Conservation (phyloP, 2,888 invertebrate genomes). For the Phyllotreta cruciferae region DNA sequence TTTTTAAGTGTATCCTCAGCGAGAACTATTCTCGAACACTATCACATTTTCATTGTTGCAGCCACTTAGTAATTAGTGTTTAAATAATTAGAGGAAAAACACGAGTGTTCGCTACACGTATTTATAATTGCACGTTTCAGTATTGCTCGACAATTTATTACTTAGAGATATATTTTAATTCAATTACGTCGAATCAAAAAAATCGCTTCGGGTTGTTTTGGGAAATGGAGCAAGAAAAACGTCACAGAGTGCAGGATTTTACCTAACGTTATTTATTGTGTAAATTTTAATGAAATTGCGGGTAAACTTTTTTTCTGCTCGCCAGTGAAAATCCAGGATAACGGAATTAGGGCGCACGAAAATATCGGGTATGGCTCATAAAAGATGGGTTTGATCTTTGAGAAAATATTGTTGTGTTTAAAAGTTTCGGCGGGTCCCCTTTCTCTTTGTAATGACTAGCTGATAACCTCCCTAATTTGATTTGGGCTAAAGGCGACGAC, state of each 20-base stretch:
- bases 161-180: too few species aligned
- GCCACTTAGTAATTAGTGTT: slow-evolving; percentile 28
- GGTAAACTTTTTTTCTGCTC: too few species aligned
- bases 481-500: slow-evolving; percentile 32
- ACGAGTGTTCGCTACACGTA: slow-evolving; percentile 18
- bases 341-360: neutral
- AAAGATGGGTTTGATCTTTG: slow-evolving; percentile 17
- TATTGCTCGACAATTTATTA: too few species aligned
- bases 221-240: too few species aligned
- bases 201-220: too few species aligned
- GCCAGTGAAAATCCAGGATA: slow-evolving; percentile 1
- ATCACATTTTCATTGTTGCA: slow-evolving; percentile 28
- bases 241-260: too few species aligned
- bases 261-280: too few species aligned
- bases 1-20: slow-evolving; percentile 23
- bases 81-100: slow-evolving; percentile 27
- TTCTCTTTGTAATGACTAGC: slow-evolving; percentile 26
- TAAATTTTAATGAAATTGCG: too few species aligned
- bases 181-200: too few species aligned
- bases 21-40: slow-evolving; percentile 27
- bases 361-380: slow-evolving; percentile 14
- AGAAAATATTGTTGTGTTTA: slow-evolving; percentile 21
- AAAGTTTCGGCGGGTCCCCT: slow-evolving; percentile 20
- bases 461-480: slow-evolving; percentile 32
- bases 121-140: slow-evolving; percentile 24